Evolutionary conservation across 2,888 invertebrate species (phyloP).

Genomic region (Drosophila antonietae): DNA sequence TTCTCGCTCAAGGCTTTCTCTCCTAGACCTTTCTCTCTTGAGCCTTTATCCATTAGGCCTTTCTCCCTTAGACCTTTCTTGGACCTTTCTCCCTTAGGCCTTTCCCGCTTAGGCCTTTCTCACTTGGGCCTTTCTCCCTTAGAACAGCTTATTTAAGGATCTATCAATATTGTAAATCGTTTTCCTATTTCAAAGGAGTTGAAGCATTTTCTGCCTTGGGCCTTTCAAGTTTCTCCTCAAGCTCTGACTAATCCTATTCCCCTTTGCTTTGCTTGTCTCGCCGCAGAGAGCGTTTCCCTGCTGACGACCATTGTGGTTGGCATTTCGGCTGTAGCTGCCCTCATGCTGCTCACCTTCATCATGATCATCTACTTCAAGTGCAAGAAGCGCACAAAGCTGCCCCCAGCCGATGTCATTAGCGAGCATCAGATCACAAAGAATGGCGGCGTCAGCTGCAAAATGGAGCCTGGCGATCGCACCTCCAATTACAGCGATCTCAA

Average conservation of each 20-base stretch:
- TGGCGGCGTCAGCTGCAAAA: conserved; percentile 85
- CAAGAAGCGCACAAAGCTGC: conserved; percentile 82
- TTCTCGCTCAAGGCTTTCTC: background rate
- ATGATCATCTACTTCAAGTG: conserved; percentile 90
- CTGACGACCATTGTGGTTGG: conserved; percentile 92
- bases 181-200: no score
- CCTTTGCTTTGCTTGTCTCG: background rate
- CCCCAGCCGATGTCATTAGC: conserved; percentile 84
- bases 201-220: background rate
- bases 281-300: conserved; percentile 90
- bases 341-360: conserved; percentile 92
- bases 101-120: background rate
- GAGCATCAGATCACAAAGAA: conserved; percentile 85
- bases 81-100: background rate
- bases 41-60: background rate
- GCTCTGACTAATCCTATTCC: background rate
- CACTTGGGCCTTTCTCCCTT: background rate
- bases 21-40: no score
- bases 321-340: conserved; percentile 92
- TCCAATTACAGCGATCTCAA: conserved; percentile 97
- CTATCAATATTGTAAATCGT: no score
- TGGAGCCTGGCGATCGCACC: conserved; percentile 90
- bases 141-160: no score
- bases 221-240: background rate
- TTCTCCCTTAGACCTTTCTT: background rate